phyloP scores from a whole-genome alignment of 92 coral and sea anemone species.

The Siderastrea siderea region DNA sequence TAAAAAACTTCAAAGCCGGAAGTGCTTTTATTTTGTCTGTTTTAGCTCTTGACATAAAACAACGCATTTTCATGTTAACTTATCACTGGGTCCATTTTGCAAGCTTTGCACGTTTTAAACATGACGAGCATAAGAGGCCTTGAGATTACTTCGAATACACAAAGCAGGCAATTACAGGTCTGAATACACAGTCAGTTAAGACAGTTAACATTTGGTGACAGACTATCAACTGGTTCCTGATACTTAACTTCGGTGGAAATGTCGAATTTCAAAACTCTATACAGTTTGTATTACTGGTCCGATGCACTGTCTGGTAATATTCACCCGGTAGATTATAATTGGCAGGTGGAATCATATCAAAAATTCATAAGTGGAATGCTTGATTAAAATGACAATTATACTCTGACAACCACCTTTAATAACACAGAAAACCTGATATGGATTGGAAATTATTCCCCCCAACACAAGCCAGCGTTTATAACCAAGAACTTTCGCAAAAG shows the following conservation, averaged over 20 bases:
- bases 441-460: conserved; percentile 31
- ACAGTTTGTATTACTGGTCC: not conserved
- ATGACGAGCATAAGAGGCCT: too few relatives aligned
- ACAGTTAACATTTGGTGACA: too few relatives aligned
- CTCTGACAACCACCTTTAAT: not conserved
- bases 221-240: too few relatives aligned
- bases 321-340: not conserved
- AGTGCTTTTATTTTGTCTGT: too few relatives aligned
- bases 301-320: not conserved
- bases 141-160: too few relatives aligned
- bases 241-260: not conserved
- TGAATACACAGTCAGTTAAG: too few relatives aligned
- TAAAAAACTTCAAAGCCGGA: not conserved
- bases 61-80: too few relatives aligned
- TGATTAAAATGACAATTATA: not conserved
- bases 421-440: not conserved
- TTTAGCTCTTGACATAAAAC: too few relatives aligned
- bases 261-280: not conserved
- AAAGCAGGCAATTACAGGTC: too few relatives aligned
- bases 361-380: not conserved
- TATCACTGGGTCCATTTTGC: too few relatives aligned
- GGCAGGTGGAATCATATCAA: conserved; percentile 18
- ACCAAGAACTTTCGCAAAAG: conserved; percentile 2
- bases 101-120: too few relatives aligned
- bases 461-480: not conserved